A percentile compares a stretch with the other conserved stretches of the same genome.
Conservation (phyloP, 2,797 vertebrate species). For the Tragopan temminckii region DNA sequence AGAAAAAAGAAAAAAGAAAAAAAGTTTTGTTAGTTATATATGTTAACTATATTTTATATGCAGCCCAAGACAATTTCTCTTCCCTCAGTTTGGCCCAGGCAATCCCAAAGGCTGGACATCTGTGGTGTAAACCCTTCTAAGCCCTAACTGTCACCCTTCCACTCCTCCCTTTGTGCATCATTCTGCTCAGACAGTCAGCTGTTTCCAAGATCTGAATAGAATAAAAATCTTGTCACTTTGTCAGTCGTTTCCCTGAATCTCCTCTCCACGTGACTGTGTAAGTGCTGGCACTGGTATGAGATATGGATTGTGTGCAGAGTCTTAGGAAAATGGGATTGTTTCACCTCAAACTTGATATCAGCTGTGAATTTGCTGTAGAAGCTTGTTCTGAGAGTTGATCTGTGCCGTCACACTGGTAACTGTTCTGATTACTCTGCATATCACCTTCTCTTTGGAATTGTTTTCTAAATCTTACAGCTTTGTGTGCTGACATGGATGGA, state of each 20-base stretch:
- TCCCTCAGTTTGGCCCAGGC: no score
- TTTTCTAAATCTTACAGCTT: not conserved
- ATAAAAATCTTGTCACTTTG: not conserved
- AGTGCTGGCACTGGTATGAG: not conserved
- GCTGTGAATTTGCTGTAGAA: not conserved
- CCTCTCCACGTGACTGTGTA: not conserved
- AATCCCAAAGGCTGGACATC: no score
- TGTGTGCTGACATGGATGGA: not conserved
- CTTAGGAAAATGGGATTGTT: slow-evolving; percentile 33
- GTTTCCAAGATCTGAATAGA: not conserved
- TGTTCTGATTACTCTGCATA: not conserved
- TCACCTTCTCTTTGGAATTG: rapidly evolving
- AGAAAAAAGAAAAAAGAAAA: no score
- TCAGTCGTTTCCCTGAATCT: not conserved
- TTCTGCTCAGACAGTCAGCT: not conserved
- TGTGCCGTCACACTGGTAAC: not conserved
- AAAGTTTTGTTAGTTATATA: no score
- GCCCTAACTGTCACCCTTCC: not conserved
- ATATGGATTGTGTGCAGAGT: slow-evolving; percentile 16
- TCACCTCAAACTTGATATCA: not conserved
- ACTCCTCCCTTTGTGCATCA: not conserved
- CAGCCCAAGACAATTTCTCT: no score
- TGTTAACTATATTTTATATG: no score
- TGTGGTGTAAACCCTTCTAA: not conserved
- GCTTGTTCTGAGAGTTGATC: not conserved